Evolutionary conservation across 2,113 vertebrate genomes (phyloP).

Genomic region (Chitala chitala): DNA sequence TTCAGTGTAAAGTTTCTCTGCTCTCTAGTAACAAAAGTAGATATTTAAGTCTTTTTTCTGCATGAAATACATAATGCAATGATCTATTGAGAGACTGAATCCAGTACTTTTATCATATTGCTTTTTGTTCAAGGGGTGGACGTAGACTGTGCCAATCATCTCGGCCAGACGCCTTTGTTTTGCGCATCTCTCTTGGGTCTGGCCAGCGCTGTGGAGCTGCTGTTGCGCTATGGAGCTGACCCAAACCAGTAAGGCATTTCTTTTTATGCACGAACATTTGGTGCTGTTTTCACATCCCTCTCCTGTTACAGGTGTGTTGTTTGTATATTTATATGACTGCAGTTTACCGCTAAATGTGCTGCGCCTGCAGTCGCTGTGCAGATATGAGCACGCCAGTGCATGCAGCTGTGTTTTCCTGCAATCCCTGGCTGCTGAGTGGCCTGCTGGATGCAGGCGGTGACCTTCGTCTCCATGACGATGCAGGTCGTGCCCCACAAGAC

Average conservation of each 20-base stretch:
- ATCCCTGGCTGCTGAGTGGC: slow-evolving; percentile 66
- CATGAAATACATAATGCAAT: background rate
- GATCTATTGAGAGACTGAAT: background rate
- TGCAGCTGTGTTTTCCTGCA: slow-evolving; percentile 75
- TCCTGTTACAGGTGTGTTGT: no score
- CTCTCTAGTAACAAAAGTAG: no score
- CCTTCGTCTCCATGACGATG: slow-evolving; percentile 65
- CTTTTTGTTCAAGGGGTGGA: slow-evolving; percentile 53
- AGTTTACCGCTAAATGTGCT: slow-evolving; percentile 28
- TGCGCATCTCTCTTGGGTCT: slow-evolving; percentile 69
- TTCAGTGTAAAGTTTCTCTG: no score
- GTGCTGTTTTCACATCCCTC: no score
- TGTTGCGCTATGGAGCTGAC: slow-evolving; percentile 70
- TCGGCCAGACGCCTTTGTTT: slow-evolving; percentile 75
- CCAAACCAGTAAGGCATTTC: slow-evolving; percentile 72
- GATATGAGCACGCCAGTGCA: slow-evolving; percentile 79
- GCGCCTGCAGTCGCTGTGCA: slow-evolving; percentile 62
- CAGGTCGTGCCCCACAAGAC: slow-evolving; percentile 57
- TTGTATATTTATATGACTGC: background rate
- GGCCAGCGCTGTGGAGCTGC: slow-evolving; percentile 58
- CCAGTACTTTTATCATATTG: background rate
- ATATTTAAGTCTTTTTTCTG: no score
- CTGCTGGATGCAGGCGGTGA: slow-evolving; percentile 78
- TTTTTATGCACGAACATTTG: background rate
- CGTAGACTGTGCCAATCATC: slow-evolving; percentile 66